Evolutionary conservation across 2,113 vertebrate genomes (phyloP).

Genomic region (Oostethus manadensis): DNA sequence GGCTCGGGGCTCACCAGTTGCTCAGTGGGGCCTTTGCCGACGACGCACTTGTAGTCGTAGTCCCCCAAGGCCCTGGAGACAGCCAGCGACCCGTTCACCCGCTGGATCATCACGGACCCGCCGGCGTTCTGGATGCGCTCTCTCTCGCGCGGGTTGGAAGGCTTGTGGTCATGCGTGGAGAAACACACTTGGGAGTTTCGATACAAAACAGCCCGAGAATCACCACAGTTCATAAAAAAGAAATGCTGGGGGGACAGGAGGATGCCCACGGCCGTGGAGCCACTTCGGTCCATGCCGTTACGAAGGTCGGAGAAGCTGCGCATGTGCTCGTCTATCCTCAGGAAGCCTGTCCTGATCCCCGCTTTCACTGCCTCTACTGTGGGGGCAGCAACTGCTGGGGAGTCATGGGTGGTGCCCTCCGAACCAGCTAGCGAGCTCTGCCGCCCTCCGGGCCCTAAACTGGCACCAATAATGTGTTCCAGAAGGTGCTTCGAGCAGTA

Average conservation of each 20-base stretch:
- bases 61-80: constrained; percentile 96
- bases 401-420: constrained; percentile 73
- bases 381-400: constrained; percentile 62
- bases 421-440: constrained; percentile 28
- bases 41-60: constrained; percentile 98
- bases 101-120: constrained; percentile 97
- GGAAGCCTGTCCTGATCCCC: constrained; percentile 93
- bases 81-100: constrained; percentile 95
- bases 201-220: constrained; percentile 92
- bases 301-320: constrained; percentile 96
- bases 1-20: constrained; percentile 98
- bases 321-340: constrained; percentile 98
- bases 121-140: constrained; percentile 99
- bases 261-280: constrained; percentile 93
- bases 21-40: constrained; percentile 96
- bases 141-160: constrained; percentile 94
- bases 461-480: constrained; percentile 86
- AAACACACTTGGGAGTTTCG: constrained; percentile 91
- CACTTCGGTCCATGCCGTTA: constrained; percentile 96
- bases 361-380: constrained; percentile 88
- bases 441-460: constrained; percentile 24
- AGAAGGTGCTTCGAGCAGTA: constrained; percentile 93
- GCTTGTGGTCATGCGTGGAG: constrained; percentile 98
- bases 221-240: constrained; percentile 98
- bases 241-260: constrained; percentile 89